Percentiles rank a stretch among this genome's conserved stretches.
These are phyloP conservation scores for Silurus glanis DNA, from an alignment of 2,113 vertebrate species.

Conservation along the genomic window DNA sequence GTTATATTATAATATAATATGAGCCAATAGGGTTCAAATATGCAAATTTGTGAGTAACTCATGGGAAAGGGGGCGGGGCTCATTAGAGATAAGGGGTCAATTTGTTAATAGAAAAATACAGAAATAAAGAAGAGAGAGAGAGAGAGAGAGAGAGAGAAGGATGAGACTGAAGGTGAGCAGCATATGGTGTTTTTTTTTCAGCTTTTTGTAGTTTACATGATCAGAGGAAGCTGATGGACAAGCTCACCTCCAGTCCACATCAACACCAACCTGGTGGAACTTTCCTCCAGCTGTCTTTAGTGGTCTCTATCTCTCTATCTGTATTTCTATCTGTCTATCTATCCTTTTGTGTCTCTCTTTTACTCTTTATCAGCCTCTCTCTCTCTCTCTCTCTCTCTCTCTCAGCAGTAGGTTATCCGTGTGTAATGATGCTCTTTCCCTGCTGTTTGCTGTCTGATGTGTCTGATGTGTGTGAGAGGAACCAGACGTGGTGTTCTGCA, in stretches of 20 bases:
- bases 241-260: neutral
- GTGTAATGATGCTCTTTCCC: neutral
- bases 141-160: neutral
- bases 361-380: neutral
- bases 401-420: neutral
- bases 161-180: neutral
- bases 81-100: no score
- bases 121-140: no score
- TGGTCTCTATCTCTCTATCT: neutral
- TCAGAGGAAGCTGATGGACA: neutral
- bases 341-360: neutral
- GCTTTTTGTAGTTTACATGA: neutral
- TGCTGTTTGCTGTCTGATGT: neutral
- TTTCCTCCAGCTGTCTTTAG: neutral
- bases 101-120: no score
- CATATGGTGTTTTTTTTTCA: neutral
- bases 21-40: neutral
- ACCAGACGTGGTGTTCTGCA: neutral
- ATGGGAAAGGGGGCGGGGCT: neutral
- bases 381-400: neutral
- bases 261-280: no score
- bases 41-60: neutral
- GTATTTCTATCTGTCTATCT: neutral
- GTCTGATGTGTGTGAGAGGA: conserved; percentile 1
- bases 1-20: neutral